Evolutionary conservation across 2,888 invertebrate species (phyloP).

Genomic region (Lasioglossum malachurum): DNA sequence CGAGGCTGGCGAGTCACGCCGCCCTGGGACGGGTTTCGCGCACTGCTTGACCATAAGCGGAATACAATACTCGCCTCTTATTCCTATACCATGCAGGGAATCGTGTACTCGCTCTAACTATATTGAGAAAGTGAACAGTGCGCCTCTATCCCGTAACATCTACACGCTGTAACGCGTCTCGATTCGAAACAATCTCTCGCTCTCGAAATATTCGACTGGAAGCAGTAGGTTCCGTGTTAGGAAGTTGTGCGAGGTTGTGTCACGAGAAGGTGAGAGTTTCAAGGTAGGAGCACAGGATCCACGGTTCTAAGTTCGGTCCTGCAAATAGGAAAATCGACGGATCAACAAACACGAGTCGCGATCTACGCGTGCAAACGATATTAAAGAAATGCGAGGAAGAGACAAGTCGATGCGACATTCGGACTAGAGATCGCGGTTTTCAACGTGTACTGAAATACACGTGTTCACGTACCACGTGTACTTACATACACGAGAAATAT

Average conservation of each 20-base stretch:
- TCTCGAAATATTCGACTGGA: neutral
- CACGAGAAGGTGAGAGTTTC: neutral
- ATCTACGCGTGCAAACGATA: neutral
- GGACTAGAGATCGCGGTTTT: no score
- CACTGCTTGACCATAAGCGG: constrained; percentile 75
- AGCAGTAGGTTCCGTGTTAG: neutral
- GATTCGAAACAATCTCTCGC: neutral
- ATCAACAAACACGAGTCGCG: neutral
- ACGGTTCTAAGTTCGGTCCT: neutral
- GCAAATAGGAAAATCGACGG: neutral
- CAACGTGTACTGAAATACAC: no score
- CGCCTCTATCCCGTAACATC: neutral
- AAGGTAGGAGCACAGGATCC: neutral
- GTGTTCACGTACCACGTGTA: no score
- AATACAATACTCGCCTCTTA: constrained; percentile 57
- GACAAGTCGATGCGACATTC: neutral
- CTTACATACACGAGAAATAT: no score
- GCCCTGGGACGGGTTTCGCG: constrained; percentile 61
- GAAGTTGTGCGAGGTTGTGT: neutral
- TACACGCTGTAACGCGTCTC: neutral
- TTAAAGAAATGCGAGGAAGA: neutral
- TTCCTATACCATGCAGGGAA: neutral
- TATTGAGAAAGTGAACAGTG: constrained; percentile 35
- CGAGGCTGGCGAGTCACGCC: constrained; percentile 62
- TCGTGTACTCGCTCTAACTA: constrained; percentile 22